Base-by-base conservation (phyloP, 1,140 invertebrate genomes). In the Dreissena rostriformis region DNA sequence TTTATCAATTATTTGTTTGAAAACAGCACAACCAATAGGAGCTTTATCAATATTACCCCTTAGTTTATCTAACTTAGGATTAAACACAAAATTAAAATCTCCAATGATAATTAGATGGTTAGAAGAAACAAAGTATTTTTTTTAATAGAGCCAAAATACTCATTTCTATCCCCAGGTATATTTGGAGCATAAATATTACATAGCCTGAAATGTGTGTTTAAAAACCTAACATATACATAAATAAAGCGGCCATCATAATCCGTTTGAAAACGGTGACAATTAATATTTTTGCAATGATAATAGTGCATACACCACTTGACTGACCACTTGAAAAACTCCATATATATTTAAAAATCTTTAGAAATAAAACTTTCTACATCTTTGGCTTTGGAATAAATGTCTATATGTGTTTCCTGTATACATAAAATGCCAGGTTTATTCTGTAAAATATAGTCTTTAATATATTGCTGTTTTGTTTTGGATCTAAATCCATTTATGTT, bases 21-120 rank as follows among this genome's bases (percentile, higher is more conserved):
- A 61, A 26, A 57, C 24, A 55, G 76, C 70, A 28, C 65, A 84
- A 15, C 80, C 84, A 77, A 22, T n/a, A 12, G 19, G 61, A 57
- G 80, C 76, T 66, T 15, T 66, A 65, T 68, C 53, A 57, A 65
- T 28, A 75, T 84, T 84, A 57, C 86, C 86, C 29, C 87, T 86
- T 11, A 80, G 63, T 68, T 88, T 87, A 70, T 88, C 86, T 71
- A 87, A 24, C 8, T 68, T 57, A 26, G 49, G 63, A 74, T 86
- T 71, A 22, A 79, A 26, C 15, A 88, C 77, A 87, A 71, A 88
- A 67, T 88, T 88, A 83, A 83, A 88, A 71, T 88, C 87, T 4
- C 87, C 86, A 11, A 39, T 63, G 7, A 88, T 22, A 53, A 88
- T 79, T 53, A 86, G 57, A 57, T 70, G 14, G 17, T 66, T 73